phyloP scores from a whole-genome alignment of 2,888 invertebrate species.

The Machimus rusticus region DNA sequence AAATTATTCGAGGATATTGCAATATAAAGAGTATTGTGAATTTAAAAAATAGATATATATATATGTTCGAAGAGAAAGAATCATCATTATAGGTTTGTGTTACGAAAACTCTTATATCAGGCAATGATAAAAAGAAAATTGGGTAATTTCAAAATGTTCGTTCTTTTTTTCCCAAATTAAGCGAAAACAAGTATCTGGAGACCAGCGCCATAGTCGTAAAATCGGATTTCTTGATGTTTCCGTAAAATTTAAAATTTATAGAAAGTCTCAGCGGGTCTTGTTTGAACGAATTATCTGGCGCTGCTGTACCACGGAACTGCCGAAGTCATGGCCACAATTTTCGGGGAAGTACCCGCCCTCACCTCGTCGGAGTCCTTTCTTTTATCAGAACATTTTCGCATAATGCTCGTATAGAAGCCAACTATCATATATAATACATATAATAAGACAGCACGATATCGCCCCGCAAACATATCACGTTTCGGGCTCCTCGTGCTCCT shows the following conservation, averaged over 20 bases:
- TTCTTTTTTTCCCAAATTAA: not conserved
- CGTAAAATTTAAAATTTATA: conserved; percentile 22
- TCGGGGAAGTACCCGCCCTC: not conserved
- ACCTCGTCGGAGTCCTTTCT: not conserved
- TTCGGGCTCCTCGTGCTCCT: not conserved
- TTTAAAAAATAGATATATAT: too few relatives aligned
- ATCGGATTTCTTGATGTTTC: not conserved
- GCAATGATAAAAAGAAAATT: not conserved
- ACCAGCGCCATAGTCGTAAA: not conserved
- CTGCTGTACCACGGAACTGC: not conserved
- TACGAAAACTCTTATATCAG: not conserved
- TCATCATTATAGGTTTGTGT: not conserved
- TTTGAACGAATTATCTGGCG: not conserved
- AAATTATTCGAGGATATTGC: too few relatives aligned
- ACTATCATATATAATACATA: not conserved
- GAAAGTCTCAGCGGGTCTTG: not conserved
- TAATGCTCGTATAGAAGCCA: conserved; percentile 11
- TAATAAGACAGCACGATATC: conserved; percentile 17
- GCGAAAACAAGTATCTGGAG: not conserved
- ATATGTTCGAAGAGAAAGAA: too few relatives aligned
- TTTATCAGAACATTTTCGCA: conserved; percentile 32
- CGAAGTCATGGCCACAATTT: not conserved
- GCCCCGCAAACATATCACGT: conserved; percentile 26
- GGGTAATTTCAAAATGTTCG: not conserved
- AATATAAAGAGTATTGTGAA: too few relatives aligned